These are phyloP conservation scores for Nebria ingens DNA, from an alignment of 1,140 invertebrate species.

Conservation along the genomic window DNA sequence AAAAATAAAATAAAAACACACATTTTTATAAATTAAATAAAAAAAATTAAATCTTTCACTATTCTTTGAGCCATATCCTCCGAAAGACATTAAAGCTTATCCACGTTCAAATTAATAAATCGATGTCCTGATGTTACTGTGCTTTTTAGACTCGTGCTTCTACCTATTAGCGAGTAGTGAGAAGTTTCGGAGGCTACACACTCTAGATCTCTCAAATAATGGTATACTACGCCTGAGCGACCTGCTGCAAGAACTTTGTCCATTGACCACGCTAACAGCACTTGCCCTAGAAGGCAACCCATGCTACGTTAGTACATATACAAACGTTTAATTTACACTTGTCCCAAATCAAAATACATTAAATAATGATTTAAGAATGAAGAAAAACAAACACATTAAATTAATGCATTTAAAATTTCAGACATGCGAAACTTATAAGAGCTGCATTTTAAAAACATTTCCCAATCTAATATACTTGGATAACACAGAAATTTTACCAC, in stretches of 20 bases:
- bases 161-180: neutral
- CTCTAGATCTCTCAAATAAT: neutral
- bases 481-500: neutral
- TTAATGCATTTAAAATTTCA: neutral
- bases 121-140: too few species aligned
- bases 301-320: neutral
- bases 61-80: too few species aligned
- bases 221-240: neutral
- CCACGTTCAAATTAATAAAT: too few species aligned
- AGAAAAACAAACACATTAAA: neutral
- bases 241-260: neutral
- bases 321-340: neutral
- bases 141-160: neutral
- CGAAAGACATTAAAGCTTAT: too few species aligned
- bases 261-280: neutral
- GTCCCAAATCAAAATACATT: neutral
- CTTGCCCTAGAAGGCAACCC: neutral
- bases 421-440: neutral
- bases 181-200: neutral
- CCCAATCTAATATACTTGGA: neutral
- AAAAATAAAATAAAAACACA: too few species aligned
- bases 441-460: neutral
- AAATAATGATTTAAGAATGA: neutral
- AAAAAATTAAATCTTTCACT: too few species aligned
- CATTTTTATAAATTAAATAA: too few species aligned